A percentile compares a stretch with the other conserved stretches of the same genome.
These are phyloP conservation scores for Microcebus ravelobensis DNA, from an alignment of 2,113 vertebrate species.

Conservation along the genomic window DNA sequence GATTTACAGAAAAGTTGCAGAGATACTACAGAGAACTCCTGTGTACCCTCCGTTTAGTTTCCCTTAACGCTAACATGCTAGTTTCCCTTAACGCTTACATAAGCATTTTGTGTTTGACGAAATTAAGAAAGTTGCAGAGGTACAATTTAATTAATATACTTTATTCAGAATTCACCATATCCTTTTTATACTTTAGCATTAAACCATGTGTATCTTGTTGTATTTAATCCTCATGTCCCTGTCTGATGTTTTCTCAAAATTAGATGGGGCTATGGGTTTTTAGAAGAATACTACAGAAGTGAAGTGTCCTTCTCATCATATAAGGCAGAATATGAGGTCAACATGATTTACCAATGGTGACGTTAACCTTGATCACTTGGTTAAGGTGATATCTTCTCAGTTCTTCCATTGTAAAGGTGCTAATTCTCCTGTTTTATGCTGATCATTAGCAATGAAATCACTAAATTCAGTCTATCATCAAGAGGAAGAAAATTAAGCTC, in stretches of 20 bases:
- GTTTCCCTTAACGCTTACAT: background rate
- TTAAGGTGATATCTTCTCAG: background rate
- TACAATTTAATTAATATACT: background rate
- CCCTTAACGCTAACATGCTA: background rate
- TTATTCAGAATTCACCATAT: background rate
- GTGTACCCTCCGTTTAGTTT: background rate
- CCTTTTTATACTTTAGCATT: background rate
- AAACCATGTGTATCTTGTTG: background rate
- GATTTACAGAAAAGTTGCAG: background rate
- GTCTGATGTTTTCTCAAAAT: background rate
- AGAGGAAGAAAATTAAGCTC: background rate
- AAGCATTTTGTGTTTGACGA: background rate
- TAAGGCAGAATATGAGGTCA: background rate
- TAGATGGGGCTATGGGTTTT: background rate
- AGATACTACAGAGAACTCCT: background rate
- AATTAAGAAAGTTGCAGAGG: background rate
- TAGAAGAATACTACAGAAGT: background rate
- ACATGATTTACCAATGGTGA: background rate
- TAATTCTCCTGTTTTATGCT: background rate
- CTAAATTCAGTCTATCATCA: background rate
- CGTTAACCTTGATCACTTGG: background rate
- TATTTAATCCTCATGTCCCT: background rate
- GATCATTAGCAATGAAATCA: background rate
- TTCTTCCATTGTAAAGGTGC: background rate
- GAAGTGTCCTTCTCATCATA: background rate